Evolutionary conservation across 2,888 invertebrate genomes (phyloP), one percentile per base, ranked within the genome.

Genomic region (Synanthedon formicaeformis): DNA sequence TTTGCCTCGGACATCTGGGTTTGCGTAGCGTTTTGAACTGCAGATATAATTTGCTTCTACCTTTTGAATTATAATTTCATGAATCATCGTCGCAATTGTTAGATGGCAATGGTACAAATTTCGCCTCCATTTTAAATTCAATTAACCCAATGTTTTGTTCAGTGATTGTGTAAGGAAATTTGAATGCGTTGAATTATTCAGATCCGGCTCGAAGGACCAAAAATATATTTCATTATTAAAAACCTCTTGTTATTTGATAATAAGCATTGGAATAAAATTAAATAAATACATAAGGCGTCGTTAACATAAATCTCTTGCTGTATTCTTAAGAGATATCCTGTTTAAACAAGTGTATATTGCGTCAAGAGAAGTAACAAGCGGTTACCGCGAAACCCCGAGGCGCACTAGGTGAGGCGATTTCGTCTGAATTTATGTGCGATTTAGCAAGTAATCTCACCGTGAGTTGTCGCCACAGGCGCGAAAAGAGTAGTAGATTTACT

Each of bases 361-460:
- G 23, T 49, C 16, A 16, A 12, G 18, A 12, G 18, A 49, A 18
- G 49, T 23, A 49, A 49, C 18, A 49, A 49, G 49, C 49, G 12
- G 13, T 23, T 49, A 45, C 45, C 45, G 14, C 45, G 45, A 45
- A 49, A 49, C 23, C 49, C 16, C 49, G 5, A 49, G 49, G 49
- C 49, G 49, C 12, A 12, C 14, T 23, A 49, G 23, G 49, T 14
- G 12, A 4, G 49, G 12, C 49, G 16, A 23, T 49, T 49, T 16
- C 49, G 34, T 40, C 48, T 27, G 54, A 56, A 54, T 56, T 56
- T 53, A 56, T 50, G 54, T 53, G 51, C 52, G 56, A 54, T 54
- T 56, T 56, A 56, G 51, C 40, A 52, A 53, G 56, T 56, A 56
- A 56, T 56, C 56, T 56, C 51, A 23, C 45, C 45, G 12, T 45